Base-by-base conservation (phyloP, 2,797 vertebrate species). In the Meda fulgida region DNA sequence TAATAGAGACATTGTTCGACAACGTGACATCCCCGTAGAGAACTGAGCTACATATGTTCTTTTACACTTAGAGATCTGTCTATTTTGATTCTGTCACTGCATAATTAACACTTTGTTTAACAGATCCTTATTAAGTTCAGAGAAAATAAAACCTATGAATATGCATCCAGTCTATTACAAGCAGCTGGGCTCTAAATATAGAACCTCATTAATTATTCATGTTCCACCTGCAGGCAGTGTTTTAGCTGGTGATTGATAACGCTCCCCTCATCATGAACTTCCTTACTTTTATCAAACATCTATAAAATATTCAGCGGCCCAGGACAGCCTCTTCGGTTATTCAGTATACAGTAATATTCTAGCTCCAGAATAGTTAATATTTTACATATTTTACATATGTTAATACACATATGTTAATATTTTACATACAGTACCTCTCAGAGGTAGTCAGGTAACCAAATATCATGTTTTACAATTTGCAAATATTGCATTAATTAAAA, bases 151-250 rank as follows among this genome's bases (percentile, higher is more conserved):
- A 75, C 63, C 5, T 93, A 94, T 94, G 91, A 91, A 94, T 95
- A 94, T 95, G 93, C 93, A 94, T 94, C 85, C 81, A 78, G 89
- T 92, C 93, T 94, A 93, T 94, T 94, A 92, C 92, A 92, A 94
- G 84, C 84, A 85, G 89, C 91, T 86, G 88, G 84, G 31, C 80
- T 89, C 94, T 95, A 95, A 95, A 95, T 94, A 94, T 95, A 95
- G 94, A 94, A 93, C 83, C 91, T 94, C 91, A 93, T 95, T 94
- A 95, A 95, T 93, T 94, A 93, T 91, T 93, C 91, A 95, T 94
- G 93, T 90, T 85, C 92, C 94, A 93, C 93, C 92, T 95, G 94
- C 90, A 76, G 87, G 84, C 89, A 81, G 86, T 87, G 89, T 92
- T 89, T 65, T 86, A 89, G 90, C 93, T 93, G 93, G 93, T 94